Base-by-base conservation (phyloP, 1,140 invertebrate species). In the Calliopsis andreniformis region DNA sequence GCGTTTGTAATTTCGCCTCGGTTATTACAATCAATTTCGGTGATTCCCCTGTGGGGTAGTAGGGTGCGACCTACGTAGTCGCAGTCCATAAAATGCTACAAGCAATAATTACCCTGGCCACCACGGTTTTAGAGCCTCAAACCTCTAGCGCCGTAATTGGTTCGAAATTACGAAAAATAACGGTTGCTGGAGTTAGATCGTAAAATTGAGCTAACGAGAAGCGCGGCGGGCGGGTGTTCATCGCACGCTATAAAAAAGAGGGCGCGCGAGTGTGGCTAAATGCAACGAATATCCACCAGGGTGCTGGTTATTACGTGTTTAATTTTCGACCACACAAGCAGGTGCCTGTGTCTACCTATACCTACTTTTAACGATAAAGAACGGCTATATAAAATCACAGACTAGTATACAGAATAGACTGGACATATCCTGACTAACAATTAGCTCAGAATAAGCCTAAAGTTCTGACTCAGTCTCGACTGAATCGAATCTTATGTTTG, bases 181-280 rank as follows among this genome's bases (percentile, higher is more conserved):
- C 61, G 59, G 69, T 73, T 61, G 42, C 55, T 64, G 56, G 35
- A 47, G 70, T 84, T 87, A 78, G 73, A 87, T 88, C 88, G 82
- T 89, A 89, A 89, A 89, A 89, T 89, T 86, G 82, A 78, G 76
- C 84, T 89, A 88, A 89, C 88, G 86, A 89, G 87, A 79, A 80
- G 56, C 58, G 73, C 75, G 75, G 69, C 53, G 71, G 77, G 71
- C 58, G 70, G 58, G 68, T 55, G 80, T 82, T 79, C 70, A 82
- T 86, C 82, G 72, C 76, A 75, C 67, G 79, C 83, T 82, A 84
- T 86, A 87, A 86, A 84, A 82, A 75, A 56, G 58, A 32, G 58
- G 55, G 55, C 47, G 55, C 47, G 45, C 78, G 83, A 82, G 75
- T 86, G 82, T 80, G 81, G 76, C 62, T 82, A 82, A 86, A 82